These are phyloP conservation scores for Hyles vespertilio DNA, from an alignment of 1,140 invertebrate species.

Conservation along the genomic window DNA sequence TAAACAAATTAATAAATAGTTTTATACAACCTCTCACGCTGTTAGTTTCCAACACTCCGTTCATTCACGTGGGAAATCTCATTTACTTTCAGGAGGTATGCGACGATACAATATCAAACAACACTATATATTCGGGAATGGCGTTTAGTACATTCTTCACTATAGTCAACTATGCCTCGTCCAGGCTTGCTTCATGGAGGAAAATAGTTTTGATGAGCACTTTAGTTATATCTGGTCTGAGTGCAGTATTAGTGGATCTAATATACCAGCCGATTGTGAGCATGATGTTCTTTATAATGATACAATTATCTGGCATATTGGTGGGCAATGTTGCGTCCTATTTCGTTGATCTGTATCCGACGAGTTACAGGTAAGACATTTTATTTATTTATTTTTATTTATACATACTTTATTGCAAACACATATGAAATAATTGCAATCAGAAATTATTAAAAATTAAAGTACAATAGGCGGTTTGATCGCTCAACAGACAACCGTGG, in stretches of 20 bases:
- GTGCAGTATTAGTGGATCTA: conserved; percentile 26
- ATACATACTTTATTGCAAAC: too few species aligned
- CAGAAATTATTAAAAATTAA: not conserved
- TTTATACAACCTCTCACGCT: too few species aligned
- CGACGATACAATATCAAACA: conserved; percentile 27
- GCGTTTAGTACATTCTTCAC: conserved; percentile 26
- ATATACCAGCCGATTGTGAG: conserved; percentile 28
- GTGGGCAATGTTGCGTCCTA: conserved; percentile 34
- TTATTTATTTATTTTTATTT: not conserved
- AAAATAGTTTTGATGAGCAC: conserved; percentile 25
- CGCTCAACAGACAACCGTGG: not conserved
- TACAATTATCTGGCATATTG: conserved; percentile 32
- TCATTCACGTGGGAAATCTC: not conserved
- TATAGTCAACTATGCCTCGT: conserved; percentile 19
- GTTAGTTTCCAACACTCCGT: too few species aligned
- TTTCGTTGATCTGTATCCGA: conserved; percentile 50
- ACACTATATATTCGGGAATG: conserved; percentile 33
- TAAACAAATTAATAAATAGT: too few species aligned
- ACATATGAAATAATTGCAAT: too few species aligned
- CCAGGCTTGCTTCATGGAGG: conserved; percentile 23
- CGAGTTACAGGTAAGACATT: conserved; percentile 31
- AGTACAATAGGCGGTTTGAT: too few species aligned
- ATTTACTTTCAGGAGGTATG: conserved; percentile 27
- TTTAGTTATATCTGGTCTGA: conserved; percentile 23
- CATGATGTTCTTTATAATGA: conserved; percentile 33